Percentiles rank a stretch among this genome's conserved stretches.
Conservation (phyloP, 2,888 invertebrate genomes). For the Oxycera nigricornis region DNA sequence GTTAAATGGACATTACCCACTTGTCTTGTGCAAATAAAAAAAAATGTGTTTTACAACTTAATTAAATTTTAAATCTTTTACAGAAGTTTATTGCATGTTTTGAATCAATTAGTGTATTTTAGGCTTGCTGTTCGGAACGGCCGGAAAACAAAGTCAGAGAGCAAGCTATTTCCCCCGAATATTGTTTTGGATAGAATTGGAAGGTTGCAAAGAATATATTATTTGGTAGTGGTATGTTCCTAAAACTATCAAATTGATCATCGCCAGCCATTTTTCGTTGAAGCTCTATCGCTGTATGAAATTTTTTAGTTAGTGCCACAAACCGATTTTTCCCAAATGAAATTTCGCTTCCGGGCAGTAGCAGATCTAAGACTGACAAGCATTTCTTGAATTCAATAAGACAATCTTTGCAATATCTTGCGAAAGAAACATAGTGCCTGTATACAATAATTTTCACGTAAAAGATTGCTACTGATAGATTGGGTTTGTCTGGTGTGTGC, state of each 20-base stretch:
- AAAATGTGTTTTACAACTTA: slow-evolving; percentile 31
- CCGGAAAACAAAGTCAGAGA: no score
- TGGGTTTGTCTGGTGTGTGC: background rate
- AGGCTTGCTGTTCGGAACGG: no score
- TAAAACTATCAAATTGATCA: background rate
- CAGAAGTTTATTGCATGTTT: slow-evolving; percentile 29
- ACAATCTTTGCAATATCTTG: background rate
- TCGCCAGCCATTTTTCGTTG: no score
- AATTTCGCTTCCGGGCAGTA: slow-evolving; percentile 7
- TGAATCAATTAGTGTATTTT: background rate
- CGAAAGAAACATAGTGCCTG: background rate
- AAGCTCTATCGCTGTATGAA: no score
- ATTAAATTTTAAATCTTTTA: slow-evolving; percentile 26
- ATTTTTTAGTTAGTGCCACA: background rate
- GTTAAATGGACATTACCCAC: slow-evolving; percentile 15
- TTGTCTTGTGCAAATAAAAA: background rate
- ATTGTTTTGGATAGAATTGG: no score
- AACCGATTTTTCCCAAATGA: background rate
- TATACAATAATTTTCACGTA: background rate
- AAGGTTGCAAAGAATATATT: no score
- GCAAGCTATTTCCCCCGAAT: background rate
- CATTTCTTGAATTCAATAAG: background rate
- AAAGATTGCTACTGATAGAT: background rate
- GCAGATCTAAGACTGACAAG: slow-evolving; percentile 6
- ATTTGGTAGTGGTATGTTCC: background rate